These are phyloP conservation scores for Andrena praecox DNA, from an alignment of 2,888 invertebrate genomes.

Conservation along the genomic window DNA sequence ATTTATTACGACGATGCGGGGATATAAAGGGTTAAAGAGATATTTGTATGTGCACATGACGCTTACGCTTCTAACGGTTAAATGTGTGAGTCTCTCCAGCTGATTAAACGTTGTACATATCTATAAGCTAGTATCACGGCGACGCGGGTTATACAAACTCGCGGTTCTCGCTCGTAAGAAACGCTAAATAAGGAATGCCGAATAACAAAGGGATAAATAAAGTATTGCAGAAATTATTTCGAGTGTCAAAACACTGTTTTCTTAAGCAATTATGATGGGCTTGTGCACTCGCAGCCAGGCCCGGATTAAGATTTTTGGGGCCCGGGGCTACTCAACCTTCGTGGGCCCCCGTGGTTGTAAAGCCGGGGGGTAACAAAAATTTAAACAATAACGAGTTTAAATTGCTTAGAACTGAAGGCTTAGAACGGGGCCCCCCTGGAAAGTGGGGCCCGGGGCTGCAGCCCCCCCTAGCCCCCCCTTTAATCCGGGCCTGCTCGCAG, in stretches of 20 bases:
- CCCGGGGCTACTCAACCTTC: too few relatives aligned
- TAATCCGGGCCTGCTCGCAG: too few relatives aligned
- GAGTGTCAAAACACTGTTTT: background rate
- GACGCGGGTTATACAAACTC: constrained; percentile 6
- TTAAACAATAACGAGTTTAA: too few relatives aligned
- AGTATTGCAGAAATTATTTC: background rate
- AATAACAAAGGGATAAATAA: background rate
- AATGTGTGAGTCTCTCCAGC: background rate
- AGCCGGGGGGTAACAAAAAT: too few relatives aligned
- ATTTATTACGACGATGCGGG: background rate
- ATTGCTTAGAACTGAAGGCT: too few relatives aligned
- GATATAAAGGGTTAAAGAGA: constrained; percentile 1
- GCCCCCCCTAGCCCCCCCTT: too few relatives aligned
- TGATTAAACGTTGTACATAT: constrained; percentile 16
- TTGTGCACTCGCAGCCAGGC: background rate
- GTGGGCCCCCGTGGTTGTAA: too few relatives aligned
- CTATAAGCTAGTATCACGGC: background rate
- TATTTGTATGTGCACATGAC: background rate
- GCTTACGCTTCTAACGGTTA: background rate
- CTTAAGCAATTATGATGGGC: background rate
- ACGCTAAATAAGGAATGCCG: background rate
- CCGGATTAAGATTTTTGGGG: too few relatives aligned
- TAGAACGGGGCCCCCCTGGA: too few relatives aligned
- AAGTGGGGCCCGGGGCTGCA: too few relatives aligned
- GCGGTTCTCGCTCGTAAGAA: background rate